A percentile compares a stretch with the other conserved stretches of the same genome.
These are phyloP conservation scores for Leptinotarsa rubiginosa DNA, from an alignment of 2,888 invertebrate species.

Conservation along the genomic window DNA sequence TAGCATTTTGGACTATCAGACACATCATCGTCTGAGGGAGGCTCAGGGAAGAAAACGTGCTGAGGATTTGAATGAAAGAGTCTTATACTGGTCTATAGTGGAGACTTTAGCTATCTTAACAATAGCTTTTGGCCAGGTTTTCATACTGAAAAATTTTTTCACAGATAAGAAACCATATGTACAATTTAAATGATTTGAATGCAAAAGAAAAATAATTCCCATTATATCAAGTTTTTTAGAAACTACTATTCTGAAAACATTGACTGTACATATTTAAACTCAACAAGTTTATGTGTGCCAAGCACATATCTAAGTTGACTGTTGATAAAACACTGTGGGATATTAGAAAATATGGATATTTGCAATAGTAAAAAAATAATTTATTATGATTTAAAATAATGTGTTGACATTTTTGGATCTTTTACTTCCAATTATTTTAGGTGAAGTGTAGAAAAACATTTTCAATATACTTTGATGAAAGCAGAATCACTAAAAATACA, in stretches of 20 bases:
- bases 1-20: constrained; percentile 93
- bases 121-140: constrained; percentile 91
- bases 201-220: too few species aligned
- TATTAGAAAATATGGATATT: not conserved
- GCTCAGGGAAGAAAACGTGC: constrained; percentile 95
- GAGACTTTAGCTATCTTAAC: constrained; percentile 88
- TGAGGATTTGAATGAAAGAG: constrained; percentile 95
- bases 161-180: constrained; percentile 73
- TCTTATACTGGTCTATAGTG: constrained; percentile 91
- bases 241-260: too few species aligned
- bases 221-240: too few species aligned
- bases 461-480: too few species aligned
- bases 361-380: too few species aligned
- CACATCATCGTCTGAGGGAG: constrained; percentile 95
- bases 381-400: too few species aligned
- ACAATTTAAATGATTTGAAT: constrained; percentile 55
- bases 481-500: too few species aligned
- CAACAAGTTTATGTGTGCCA: not conserved
- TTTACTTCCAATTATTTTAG: too few species aligned
- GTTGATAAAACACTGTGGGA: not conserved
- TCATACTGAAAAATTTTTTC: constrained; percentile 93
- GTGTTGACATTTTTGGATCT: too few species aligned
- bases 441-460: too few species aligned
- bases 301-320: not conserved
- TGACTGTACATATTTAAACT: constrained; percentile 2